Evolutionary conservation across 2,888 invertebrate species (phyloP), one percentile per base, ranked within the genome.

Genomic region (Drosophila stalkeri): DNA sequence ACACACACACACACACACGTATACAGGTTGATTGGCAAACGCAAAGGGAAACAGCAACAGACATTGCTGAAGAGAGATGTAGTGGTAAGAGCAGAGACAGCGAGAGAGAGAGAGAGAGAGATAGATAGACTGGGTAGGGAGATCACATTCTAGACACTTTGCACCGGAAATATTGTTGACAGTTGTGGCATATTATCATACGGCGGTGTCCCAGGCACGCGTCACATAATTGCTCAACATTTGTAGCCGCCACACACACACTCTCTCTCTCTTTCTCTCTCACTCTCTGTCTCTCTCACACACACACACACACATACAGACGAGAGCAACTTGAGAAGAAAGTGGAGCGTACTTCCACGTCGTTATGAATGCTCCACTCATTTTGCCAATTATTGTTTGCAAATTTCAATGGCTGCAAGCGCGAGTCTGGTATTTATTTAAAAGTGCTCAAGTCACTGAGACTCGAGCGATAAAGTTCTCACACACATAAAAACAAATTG

Each of bases 171-270:
- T 86, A 85, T 90, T 90, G 85, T 89, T 85, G 85, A 85, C 85
- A 90, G 84, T 90, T 89, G 85, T 90, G 85, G 85, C 90, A 90
- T 89, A 90, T 90, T 85, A 85, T 85, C 90, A 90, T 90, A 75
- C 72, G 64, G 43, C 61, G 60, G 27, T 65, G 65, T 79, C 64
- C 67, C 75, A 61, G 80, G 57, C 76, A 68, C 72, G 65, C 72
- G 66, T 60, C 41, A 39, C 63, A 65, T 78, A 80, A 78, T 79
- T 78, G 78, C 78, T 79, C 79, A 63, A 64, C 78, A 79, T 77
- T 77, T 79, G 75, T 79, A 35, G 35, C 35, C 20, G 18, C 49
- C 49, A 33, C 18, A 33, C 33, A 33, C 12, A 9, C 16, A 31
- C 49, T 5, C 47, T 0, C 49, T 2, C 2, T 12, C 18, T 8